Percentiles rank a stretch among this genome's conserved stretches.
Conservation (phyloP, 2,113 vertebrate species). For the Brachionichthys hirsutus region DNA sequence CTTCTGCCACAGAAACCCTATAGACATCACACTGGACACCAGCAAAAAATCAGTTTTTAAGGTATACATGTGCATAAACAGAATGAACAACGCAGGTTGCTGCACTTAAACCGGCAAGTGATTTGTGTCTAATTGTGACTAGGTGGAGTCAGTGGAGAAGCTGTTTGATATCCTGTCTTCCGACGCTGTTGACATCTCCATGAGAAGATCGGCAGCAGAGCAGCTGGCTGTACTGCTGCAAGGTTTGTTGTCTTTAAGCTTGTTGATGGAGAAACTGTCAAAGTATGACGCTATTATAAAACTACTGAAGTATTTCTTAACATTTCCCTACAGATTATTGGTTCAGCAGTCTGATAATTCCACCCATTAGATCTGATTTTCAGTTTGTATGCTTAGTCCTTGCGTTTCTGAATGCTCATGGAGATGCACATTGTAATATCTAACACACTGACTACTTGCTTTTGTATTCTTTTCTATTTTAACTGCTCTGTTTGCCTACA, state of each 20-base stretch:
- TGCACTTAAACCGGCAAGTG: neutral
- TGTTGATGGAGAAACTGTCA: neutral
- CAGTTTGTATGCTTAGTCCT: too few relatives aligned
- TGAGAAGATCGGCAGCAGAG: slow-evolving; percentile 90
- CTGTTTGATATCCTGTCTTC: slow-evolving; percentile 87
- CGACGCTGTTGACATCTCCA: slow-evolving; percentile 82
- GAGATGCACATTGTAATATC: too few relatives aligned
- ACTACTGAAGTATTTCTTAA: neutral
- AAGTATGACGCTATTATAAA: too few relatives aligned
- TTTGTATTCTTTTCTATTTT: too few relatives aligned
- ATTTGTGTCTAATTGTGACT: slow-evolving; percentile 15
- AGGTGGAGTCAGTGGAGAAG: slow-evolving; percentile 90
- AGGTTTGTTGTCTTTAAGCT: slow-evolving; percentile 75
- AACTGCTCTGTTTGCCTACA: too few relatives aligned
- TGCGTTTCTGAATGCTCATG: too few relatives aligned
- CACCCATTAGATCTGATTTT: neutral
- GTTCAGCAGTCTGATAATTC: neutral
- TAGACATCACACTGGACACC: slow-evolving; percentile 84
- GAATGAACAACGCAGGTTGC: neutral
- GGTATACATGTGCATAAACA: slow-evolving; percentile 66
- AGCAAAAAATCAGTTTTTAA: slow-evolving; percentile 85
- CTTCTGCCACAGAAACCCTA: slow-evolving; percentile 74
- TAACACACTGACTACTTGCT: too few relatives aligned
- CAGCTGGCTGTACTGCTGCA: slow-evolving; percentile 91
- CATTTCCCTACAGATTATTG: neutral